Evolutionary conservation across 2,797 vertebrate species (phyloP), one percentile per base, ranked within the genome.

Genomic region (Lerista edwardsae): DNA sequence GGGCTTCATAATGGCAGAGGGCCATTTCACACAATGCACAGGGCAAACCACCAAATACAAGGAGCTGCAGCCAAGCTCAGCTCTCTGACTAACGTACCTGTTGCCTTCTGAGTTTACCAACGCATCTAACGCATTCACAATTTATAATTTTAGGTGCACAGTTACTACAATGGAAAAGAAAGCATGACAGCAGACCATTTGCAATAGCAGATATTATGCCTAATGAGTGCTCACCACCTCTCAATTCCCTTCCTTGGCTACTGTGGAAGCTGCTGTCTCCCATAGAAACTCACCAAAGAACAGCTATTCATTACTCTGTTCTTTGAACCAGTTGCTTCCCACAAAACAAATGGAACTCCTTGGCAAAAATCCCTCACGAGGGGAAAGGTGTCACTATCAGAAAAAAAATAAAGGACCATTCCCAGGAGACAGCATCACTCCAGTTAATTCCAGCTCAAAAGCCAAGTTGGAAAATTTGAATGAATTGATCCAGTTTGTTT

Each of bases 241-340:
- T 80, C 62, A 67, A 44, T 61, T 75, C 71, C 76, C 71, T 85
- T 68, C 78, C 29, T 80, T 80, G 62, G 47, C 71, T 85, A 75
- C 78, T 21, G 29, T 12, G 36, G 36, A 75, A 67, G 15, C 9
- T 23, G 25, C 6, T 15, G 25, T 55, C 39, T 67, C 62, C 72
- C 51, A 59, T 21, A 41, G 78, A 75, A 68, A 75, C 10, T 34
- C 64, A 59, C 34, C 36, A 85, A 79, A 61, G 47, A 85, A 79
- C 61, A 31, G 78, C 15, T 68, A 68, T 80, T 69, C 75, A 62
- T n/a, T 68, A 69, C 64, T 2, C 10, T 8, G 29, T 34, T 39
- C 72, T 80, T 36, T 59, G 55, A 75, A 80, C n/a, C 65, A 75
- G 67, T 80, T 47, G 34, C 57, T 51, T 64, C 12, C n/a, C 29